A percentile compares a stretch with the other conserved stretches of the same genome.
phyloP scores from a whole-genome alignment of 92 coral and sea anemone species.

The Paramuricea clavata region DNA sequence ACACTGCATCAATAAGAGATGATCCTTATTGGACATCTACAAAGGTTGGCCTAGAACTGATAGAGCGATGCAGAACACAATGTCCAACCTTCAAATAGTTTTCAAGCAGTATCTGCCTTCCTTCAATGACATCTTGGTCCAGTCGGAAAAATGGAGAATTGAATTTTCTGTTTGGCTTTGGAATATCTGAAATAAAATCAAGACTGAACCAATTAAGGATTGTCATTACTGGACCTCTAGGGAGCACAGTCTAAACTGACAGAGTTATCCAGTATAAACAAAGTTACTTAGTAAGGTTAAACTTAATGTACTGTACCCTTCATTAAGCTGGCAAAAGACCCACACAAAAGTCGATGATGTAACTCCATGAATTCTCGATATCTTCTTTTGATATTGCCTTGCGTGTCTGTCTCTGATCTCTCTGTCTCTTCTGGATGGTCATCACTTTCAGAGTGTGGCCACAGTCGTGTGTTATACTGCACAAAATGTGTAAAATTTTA shows the following conservation, averaged over 20 bases:
- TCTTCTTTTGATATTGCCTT: slow-evolving; percentile 80
- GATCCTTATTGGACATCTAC: too few relatives aligned
- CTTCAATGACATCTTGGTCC: slow-evolving; percentile 92
- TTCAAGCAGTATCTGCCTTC: slow-evolving; percentile 81
- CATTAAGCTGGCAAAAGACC: slow-evolving; percentile 73
- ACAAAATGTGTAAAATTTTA: too few relatives aligned
- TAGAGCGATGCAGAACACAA: too few relatives aligned
- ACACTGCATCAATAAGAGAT: too few relatives aligned
- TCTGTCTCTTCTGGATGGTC: neutral
- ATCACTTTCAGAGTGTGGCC: neutral
- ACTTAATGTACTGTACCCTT: slow-evolving; percentile 73
- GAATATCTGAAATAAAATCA: slow-evolving; percentile 66
- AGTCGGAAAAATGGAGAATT: slow-evolving; percentile 93
- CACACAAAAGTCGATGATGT: slow-evolving; percentile 81
- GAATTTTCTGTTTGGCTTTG: slow-evolving; percentile 92
- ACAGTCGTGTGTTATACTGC: neutral
- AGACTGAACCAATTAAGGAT: neutral
- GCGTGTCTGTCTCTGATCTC: slow-evolving; percentile 50
- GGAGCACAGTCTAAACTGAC: too few relatives aligned
- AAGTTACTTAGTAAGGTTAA: too few relatives aligned
- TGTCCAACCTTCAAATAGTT: slow-evolving; percentile 83
- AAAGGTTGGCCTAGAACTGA: too few relatives aligned
- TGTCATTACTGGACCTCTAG: too few relatives aligned
- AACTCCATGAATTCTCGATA: slow-evolving; percentile 98
- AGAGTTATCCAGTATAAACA: too few relatives aligned